phyloP scores from a whole-genome alignment of 2,888 invertebrate genomes.

The Trachelus tabidus region DNA sequence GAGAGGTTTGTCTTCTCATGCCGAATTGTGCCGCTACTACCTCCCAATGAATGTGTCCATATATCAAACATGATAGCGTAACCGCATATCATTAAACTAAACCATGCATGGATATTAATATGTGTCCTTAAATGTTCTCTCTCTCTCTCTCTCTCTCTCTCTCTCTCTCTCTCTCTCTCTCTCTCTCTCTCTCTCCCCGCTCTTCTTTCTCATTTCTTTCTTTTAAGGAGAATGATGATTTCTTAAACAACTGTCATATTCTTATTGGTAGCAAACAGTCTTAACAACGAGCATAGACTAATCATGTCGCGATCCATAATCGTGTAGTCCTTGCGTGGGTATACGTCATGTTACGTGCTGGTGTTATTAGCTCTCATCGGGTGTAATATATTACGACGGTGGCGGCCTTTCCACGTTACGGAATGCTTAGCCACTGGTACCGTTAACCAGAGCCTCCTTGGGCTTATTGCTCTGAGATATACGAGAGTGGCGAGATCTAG shows the following conservation, averaged over 20 bases:
- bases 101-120: constrained; percentile 65
- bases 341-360: constrained; percentile 60
- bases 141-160: background rate
- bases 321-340: constrained; percentile 60
- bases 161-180: too few relatives aligned
- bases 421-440: constrained; percentile 68
- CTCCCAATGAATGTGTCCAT: constrained; percentile 63
- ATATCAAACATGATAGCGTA: constrained; percentile 55
- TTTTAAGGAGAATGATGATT: constrained; percentile 17
- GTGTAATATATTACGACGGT: constrained; percentile 42
- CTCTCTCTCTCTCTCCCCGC: background rate
- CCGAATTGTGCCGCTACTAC: constrained; percentile 56
- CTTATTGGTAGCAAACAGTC: constrained; percentile 64
- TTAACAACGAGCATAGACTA: constrained; percentile 64
- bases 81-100: constrained; percentile 48
- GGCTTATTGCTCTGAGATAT: constrained; percentile 68
- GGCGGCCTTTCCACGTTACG: constrained; percentile 15
- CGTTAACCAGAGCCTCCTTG: constrained; percentile 76
- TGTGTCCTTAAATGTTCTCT: constrained; percentile 58
- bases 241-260: constrained; percentile 54
- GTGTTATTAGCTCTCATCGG: constrained; percentile 55
- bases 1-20: constrained; percentile 30
- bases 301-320: constrained; percentile 60
- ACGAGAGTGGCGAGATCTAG: constrained; percentile 57
- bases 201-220: constrained; percentile 15